These are phyloP conservation scores for Neria commutata DNA, from an alignment of 2,888 invertebrate genomes.

Conservation along the genomic window DNA sequence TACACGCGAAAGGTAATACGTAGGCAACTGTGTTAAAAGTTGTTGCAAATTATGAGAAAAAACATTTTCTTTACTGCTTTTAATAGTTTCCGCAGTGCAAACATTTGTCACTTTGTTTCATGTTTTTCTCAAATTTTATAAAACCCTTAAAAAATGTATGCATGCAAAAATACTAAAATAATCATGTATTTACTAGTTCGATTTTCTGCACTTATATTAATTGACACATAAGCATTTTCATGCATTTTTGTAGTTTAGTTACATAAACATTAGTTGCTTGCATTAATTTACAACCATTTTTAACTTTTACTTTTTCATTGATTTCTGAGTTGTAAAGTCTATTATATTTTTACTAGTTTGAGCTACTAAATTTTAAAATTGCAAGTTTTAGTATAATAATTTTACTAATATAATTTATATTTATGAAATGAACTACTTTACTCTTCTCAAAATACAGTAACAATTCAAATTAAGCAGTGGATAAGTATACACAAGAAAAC, in stretches of 20 bases:
- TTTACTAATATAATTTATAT: too few relatives aligned
- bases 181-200: not conserved
- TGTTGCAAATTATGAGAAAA: not conserved
- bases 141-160: constrained; percentile 27
- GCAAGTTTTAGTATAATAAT: too few relatives aligned
- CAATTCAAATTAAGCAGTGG: too few relatives aligned
- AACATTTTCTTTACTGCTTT: constrained; percentile 3
- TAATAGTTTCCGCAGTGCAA: not conserved
- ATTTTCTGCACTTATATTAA: constrained; percentile 39
- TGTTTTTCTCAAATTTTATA: constrained; percentile 12
- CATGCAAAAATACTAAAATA: constrained; percentile 14
- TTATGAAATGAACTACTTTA: too few relatives aligned
- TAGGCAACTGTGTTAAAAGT: not conserved
- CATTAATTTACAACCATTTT: not conserved
- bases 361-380: too few relatives aligned
- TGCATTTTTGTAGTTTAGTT: constrained; percentile 28
- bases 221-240: constrained; percentile 35
- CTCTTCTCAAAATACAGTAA: too few relatives aligned
- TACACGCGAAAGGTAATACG: not conserved
- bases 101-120: not conserved
- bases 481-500: too few relatives aligned
- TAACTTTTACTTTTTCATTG: not conserved
- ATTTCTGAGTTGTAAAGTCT: too few relatives aligned
- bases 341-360: too few relatives aligned
- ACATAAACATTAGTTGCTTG: constrained; percentile 6